These are phyloP conservation scores for Paradoxurus hermaphroditus DNA, from an alignment of 2,113 vertebrate genomes.

Conservation along the genomic window DNA sequence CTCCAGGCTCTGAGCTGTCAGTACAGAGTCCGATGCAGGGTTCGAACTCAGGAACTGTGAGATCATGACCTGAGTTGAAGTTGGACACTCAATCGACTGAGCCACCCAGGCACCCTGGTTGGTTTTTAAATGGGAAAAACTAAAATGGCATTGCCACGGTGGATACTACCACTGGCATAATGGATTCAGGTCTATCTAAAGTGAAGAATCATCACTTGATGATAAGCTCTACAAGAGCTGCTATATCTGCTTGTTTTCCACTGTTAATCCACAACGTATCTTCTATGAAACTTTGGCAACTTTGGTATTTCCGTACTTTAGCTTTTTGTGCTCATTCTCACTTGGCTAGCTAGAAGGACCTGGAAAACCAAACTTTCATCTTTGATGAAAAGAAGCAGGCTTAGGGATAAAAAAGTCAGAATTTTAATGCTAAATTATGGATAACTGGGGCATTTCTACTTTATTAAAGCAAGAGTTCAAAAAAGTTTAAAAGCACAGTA, in stretches of 20 bases:
- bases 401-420: background rate
- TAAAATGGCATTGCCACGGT: background rate
- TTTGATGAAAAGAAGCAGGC: conserved; percentile 18
- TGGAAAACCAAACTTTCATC: background rate
- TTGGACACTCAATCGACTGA: too few relatives aligned
- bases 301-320: background rate
- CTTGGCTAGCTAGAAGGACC: background rate
- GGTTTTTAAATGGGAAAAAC: background rate
- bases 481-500: background rate
- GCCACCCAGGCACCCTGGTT: too few relatives aligned
- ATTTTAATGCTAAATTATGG: background rate
- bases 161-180: background rate
- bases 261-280: background rate
- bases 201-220: background rate
- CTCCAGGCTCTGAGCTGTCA: too few relatives aligned
- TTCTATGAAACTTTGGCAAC: background rate
- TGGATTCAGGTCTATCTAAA: background rate
- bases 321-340: background rate
- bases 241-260: background rate
- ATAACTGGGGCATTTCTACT: background rate
- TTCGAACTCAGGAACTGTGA: too few relatives aligned
- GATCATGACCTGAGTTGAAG: too few relatives aligned
- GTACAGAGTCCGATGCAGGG: too few relatives aligned
- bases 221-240: background rate
- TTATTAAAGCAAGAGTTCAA: conserved; percentile 12